phyloP scores from a whole-genome alignment of 2,888 invertebrate species.

The Drosophila seclusa region DNA sequence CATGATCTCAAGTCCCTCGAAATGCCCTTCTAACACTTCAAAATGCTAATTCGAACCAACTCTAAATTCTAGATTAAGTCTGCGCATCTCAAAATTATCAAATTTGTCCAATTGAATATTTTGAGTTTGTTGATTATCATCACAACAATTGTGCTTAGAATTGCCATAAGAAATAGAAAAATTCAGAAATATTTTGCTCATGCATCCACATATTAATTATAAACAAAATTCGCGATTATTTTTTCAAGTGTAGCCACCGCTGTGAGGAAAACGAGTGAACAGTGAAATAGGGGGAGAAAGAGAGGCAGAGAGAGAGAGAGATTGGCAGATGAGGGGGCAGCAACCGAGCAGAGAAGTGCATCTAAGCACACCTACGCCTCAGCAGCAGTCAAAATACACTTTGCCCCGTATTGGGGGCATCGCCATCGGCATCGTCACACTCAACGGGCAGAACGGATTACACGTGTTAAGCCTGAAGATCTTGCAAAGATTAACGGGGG shows the following conservation, averaged over 20 bases:
- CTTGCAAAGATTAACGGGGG: constrained; percentile 39
- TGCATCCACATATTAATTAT: not conserved
- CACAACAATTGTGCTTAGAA: not conserved
- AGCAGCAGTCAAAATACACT: constrained; percentile 3
- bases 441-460: constrained; percentile 51
- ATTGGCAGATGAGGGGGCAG: not conserved
- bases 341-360: constrained; percentile 25
- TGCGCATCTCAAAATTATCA: not conserved
- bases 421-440: constrained; percentile 39
- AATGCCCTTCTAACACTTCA: not conserved
- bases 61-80: not conserved
- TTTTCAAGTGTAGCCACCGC: constrained; percentile 5
- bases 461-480: constrained; percentile 59
- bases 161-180: not conserved
- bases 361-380: constrained; percentile 32
- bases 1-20: not conserved
- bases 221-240: not conserved
- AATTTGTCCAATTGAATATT: not conserved
- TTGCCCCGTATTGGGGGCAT: constrained; percentile 11
- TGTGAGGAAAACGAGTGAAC: constrained; percentile 28
- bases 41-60: not conserved
- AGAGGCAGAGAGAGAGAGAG: not conserved
- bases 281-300: not conserved
- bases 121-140: no score
- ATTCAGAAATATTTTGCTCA: not conserved